Evolutionary conservation across 2,797 vertebrate species (phyloP), one percentile per base, ranked within the genome.

Genomic region (Mormyrus proboscirostris): DNA sequence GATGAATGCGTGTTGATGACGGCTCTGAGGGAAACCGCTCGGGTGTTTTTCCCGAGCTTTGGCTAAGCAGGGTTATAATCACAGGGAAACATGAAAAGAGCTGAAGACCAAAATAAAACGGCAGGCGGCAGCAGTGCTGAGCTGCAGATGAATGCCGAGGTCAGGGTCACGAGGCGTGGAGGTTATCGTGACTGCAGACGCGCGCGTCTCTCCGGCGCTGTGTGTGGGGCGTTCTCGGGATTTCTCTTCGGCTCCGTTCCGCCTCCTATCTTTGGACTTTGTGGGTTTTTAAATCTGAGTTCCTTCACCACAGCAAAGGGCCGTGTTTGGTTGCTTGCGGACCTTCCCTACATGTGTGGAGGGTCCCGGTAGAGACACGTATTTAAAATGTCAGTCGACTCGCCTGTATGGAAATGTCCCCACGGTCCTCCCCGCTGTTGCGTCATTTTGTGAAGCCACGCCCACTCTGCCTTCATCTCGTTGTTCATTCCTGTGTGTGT

Each of bases 41-140:
- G 51, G 73, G 73, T 6, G 38, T 55, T 83, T 82, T 83, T 84
- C 10, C n/a, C 47, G 38, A 89, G 33, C 76, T 84, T 22, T 50
- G 55, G 79, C 38, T 49, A 14, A 49, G 51, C 38, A 84, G 76
- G 51, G 55, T 84, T 89, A 50, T 89, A 89, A 84, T 89, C 82
- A 49, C 38, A 22, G 22, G 62, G 57, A 65, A 85, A 89, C 88
- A 84, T 89, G 41, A 89, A 89, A 84, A 41, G 57, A 25, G 22
- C n/a, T 49, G 19, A 22, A 57, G 69, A 59, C 76, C 41, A 9
- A 89, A 89, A 83, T 57, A 82, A 82, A 53, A 7, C 14, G 53
- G 50, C 88, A 55, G 29, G 50, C 33, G 82, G 65, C 51, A 82
- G 22, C 50, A 59, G 2, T 14, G 41, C 76, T 25, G 19, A 8